Evolutionary conservation across 2,888 invertebrate species (phyloP).

Genomic region (Lycaena phlaeas): DNA sequence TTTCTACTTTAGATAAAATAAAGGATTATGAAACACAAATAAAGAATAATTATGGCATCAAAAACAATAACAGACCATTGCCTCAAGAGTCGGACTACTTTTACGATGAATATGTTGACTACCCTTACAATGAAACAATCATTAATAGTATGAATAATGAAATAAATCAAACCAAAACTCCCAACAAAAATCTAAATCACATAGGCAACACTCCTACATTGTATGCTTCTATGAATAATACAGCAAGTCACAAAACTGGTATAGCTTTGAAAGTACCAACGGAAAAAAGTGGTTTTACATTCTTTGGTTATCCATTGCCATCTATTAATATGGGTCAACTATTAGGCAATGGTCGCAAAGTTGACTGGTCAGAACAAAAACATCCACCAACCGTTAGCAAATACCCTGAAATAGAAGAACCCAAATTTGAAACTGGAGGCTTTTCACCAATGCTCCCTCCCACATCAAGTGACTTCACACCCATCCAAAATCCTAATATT

Average conservation of each 20-base stretch:
- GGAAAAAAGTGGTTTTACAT: slow-evolving; percentile 80
- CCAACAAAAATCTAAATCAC: slow-evolving; percentile 41
- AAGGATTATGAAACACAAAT: slow-evolving; percentile 57
- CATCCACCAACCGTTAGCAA: slow-evolving; percentile 29
- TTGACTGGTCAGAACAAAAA: slow-evolving; percentile 57
- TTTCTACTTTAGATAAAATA: slow-evolving; percentile 72
- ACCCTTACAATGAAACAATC: slow-evolving; percentile 77
- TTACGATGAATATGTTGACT: slow-evolving; percentile 87
- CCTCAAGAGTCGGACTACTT: slow-evolving; percentile 87
- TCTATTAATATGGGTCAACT: slow-evolving; percentile 79
- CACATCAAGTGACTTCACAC: slow-evolving; percentile 81
- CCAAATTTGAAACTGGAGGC: slow-evolving; percentile 82
- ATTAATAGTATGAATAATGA: slow-evolving; percentile 46
- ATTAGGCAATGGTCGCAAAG: slow-evolving; percentile 63
- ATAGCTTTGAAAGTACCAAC: slow-evolving; percentile 65
- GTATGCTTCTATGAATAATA: slow-evolving; percentile 45
- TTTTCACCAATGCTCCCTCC: slow-evolving; percentile 84
- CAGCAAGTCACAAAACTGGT: slow-evolving; percentile 38
- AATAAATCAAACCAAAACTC: slow-evolving; percentile 26
- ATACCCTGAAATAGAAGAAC: slow-evolving; percentile 57
- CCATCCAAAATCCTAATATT: slow-evolving; percentile 62
- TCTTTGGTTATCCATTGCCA: slow-evolving; percentile 88
- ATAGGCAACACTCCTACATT: slow-evolving; percentile 65
- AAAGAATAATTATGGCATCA: slow-evolving; percentile 56
- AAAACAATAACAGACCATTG: slow-evolving; percentile 71